Evolutionary conservation across 2,797 vertebrate genomes (phyloP), one percentile per base, ranked within the genome.

Genomic region (Xiphophorus birchmanni): DNA sequence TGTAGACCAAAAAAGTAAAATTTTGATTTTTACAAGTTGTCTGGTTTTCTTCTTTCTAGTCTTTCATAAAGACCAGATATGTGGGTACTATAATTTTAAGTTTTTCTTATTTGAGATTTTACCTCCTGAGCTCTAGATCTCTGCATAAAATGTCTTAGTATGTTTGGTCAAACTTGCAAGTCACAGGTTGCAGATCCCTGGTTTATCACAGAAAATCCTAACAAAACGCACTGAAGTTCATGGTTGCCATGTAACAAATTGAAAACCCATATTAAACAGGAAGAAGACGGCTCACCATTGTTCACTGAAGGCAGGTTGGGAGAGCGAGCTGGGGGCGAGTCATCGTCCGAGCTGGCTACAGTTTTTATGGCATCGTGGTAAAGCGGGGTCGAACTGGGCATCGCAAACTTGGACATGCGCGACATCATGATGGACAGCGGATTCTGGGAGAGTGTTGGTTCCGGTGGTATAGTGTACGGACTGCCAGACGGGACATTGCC

Each of bases 321-420:
- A 29, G 99, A 99, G 83, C 99, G 98, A 47, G 98, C 98, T 65
- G 98, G 98, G 86, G 98, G 98, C 83, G 98, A 99, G 93, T 99
- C 99, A 0, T 99, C 99, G 58, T 99, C 99, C 0, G 99, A 99
- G 93, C 98, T 99, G 90, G 99, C 98, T 91, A 99, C 98, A 11
- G 98, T 99, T 96, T 99, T 99, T 96, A 99, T 99, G 96, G 99
- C 99, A 87, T 99, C 99, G 0, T 99, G 99, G 95, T 99, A 99
- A n/a, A 99, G 96, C 0, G 99, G 99, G 76, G 98, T 99, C 72
- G 99, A 99, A 92, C 98, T 99, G 85, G 99, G 99, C 99, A 99
- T 99, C 77, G 99, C 98, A 90, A 99, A 99, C 95, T 99, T 99
- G 89, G 99, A 99, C 99, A 99, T 99, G 87, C 98, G 97, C 81